Evolutionary conservation across 2,113 vertebrate genomes (phyloP), one percentile per base, ranked within the genome.

Genomic region (Paralichthys olivaceus): DNA sequence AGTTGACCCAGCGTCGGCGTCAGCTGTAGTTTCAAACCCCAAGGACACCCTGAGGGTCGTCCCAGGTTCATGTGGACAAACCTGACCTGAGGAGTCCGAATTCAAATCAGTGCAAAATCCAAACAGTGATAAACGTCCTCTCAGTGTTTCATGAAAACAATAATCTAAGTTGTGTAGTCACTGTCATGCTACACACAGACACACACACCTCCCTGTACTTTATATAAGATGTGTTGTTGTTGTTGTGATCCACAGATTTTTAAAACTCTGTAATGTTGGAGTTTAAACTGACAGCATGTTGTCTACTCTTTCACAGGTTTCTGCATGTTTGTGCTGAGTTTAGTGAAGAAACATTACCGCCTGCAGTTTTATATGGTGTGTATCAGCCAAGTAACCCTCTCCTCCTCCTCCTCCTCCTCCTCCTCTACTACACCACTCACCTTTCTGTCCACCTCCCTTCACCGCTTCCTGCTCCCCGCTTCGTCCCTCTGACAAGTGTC

Each of bases 281-380:
- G 64, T 60, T 62, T 53, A 71, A 81, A 81, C 90, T 95, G 91
- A 94, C 82, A 40, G 93, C 93, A 94, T 93, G 93, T 94, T 88
- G 72, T 94, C 87, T 94, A 89, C 90, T 95, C 93, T 94, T 94
- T 89, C 94, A 96, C 95, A 99, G 97, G 97, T 94, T 99, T 99
- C 96, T 99, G 98, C 96, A 96, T 99, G 96, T 99, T 99, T 97
- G 98, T 99, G 79, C 94, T 99, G 95, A 99, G 98, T 93, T 95
- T 99, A 96, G 97, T 99, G 96, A 99, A 99, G 97, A 99, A 96
- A 91, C 97, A 98, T 88, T 99, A 98, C 90, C 97, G 98, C 79
- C 96, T 99, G 91, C 98, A 99, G 95, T 99, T 99, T 95, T 99
- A 99, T 84, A 99, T 99, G 98, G 98, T 99, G 93, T 92, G 97